phyloP scores from a whole-genome alignment of 2,888 invertebrate genomes.

The Habroteleia sp. region DNA sequence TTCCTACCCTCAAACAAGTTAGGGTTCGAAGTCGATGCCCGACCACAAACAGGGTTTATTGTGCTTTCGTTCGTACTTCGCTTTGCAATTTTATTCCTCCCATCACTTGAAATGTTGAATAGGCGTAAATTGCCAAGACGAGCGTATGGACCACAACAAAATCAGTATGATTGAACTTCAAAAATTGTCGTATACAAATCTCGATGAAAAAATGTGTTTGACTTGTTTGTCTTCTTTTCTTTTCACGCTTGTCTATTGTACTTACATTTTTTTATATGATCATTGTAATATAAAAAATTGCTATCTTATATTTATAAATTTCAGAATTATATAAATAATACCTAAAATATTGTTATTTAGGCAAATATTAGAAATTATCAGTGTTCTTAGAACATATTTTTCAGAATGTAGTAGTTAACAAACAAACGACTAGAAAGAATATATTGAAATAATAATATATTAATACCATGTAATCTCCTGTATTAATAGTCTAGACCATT shows the following conservation, averaged over 20 bases:
- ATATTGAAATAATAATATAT: too few species aligned
- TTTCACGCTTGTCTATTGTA: too few species aligned
- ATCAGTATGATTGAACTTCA: constrained; percentile 52
- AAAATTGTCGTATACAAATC: constrained; percentile 48
- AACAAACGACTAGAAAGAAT: too few species aligned
- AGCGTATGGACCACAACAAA: constrained; percentile 56
- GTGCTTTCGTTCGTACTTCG: constrained; percentile 64
- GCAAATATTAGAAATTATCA: too few species aligned
- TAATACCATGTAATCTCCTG: too few species aligned
- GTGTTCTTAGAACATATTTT: too few species aligned
- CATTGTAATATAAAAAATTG: too few species aligned
- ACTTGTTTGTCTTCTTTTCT: constrained; percentile 2
- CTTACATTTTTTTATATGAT: not conserved
- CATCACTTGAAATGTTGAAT: constrained; percentile 67
- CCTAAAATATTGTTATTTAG: too few species aligned
- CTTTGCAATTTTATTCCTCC: constrained; percentile 67
- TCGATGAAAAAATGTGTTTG: constrained; percentile 29
- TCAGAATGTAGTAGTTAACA: too few species aligned
- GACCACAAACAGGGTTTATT: constrained; percentile 69
- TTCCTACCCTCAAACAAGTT: constrained; percentile 57
- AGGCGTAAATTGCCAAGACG: constrained; percentile 70
- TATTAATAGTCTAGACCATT: too few species aligned
- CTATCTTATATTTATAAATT: too few species aligned
- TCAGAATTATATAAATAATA: too few species aligned
- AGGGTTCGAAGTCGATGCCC: constrained; percentile 57